Percentiles rank a stretch among this genome's conserved stretches.
phyloP scores from a whole-genome alignment of 2,113 vertebrate species.

The Phocoena sinus region DNA sequence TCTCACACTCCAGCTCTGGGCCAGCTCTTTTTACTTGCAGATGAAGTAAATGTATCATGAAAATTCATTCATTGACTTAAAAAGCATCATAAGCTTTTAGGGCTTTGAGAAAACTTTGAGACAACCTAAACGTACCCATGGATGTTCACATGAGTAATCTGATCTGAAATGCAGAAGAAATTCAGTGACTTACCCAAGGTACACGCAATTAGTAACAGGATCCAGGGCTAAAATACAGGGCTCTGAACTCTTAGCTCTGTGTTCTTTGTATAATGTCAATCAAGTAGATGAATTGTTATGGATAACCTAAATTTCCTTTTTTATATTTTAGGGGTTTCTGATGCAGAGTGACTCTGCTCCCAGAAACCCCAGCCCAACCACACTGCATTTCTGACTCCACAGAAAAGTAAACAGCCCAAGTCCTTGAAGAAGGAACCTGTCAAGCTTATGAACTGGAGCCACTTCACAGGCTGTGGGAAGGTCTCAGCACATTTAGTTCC shows the following conservation, averaged over 20 bases:
- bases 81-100: not conserved
- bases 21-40: not conserved
- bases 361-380: not conserved
- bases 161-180: not conserved
- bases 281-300: not conserved
- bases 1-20: not conserved
- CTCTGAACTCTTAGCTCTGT: not conserved
- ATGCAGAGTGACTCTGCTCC: not conserved
- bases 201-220: not conserved
- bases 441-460: not conserved
- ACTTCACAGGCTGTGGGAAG: not conserved
- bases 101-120: not conserved
- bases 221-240: not conserved
- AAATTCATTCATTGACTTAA: not conserved
- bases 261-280: not conserved
- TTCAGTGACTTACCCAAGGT: not conserved
- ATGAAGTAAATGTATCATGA: not conserved
- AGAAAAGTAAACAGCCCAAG: not conserved
- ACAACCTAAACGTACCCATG: not conserved
- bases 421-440: not conserved
- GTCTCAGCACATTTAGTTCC: rapidly evolving
- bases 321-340: not conserved
- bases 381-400: not conserved
- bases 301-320: not conserved
- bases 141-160: not conserved